Evolutionary conservation across 2,113 vertebrate genomes (phyloP), one percentile per base, ranked within the genome.

Genomic region (Microcebus griseorufus): DNA sequence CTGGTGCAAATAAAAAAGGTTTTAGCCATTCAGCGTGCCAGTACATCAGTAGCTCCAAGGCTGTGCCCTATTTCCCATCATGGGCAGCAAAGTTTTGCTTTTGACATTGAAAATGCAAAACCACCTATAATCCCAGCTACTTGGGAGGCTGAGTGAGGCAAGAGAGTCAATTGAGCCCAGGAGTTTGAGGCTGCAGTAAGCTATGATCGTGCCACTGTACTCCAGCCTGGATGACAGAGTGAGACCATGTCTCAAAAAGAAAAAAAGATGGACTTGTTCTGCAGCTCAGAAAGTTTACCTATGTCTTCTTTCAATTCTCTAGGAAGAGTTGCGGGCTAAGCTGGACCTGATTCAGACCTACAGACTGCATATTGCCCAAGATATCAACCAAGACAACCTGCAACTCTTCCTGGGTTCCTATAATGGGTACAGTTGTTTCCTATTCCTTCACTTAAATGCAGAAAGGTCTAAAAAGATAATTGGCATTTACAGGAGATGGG

Each of bases 301-400:
- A 0, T 84, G 3, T 94, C 81, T 94, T 92, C 79, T 89, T 92
- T 88, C 82, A 76, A 85, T 98, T 93, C 88, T 92, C 64, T 97
- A 99, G 99, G 99, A 99, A 32, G 99, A 99, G 96, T 95, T 99
- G 51, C 99, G 99, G 11, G 99, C 99, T 79, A 99, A 99, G 95
- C 97, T 99, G 97, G 99, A 99, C 98, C 98, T 99, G 95, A 99
- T 99, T 98, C 99, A 99, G 98, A 99, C 99, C 0, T 99, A 99
- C 98, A 98, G 99, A 94, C 99, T 99, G 80, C 99, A 99, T 97
- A 99, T 99, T 8, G 99, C 99, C 2, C 99, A 99, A 98, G 99
- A 99, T 65, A 99, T 99, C 75, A 99, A 99, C 76, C 99, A 99
- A 97, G 99, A 99, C 10, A 99, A 99, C 97, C 98, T 99, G 87